Conservation (phyloP, 2,113 vertebrate species). For the Prunella fulvescens region DNA sequence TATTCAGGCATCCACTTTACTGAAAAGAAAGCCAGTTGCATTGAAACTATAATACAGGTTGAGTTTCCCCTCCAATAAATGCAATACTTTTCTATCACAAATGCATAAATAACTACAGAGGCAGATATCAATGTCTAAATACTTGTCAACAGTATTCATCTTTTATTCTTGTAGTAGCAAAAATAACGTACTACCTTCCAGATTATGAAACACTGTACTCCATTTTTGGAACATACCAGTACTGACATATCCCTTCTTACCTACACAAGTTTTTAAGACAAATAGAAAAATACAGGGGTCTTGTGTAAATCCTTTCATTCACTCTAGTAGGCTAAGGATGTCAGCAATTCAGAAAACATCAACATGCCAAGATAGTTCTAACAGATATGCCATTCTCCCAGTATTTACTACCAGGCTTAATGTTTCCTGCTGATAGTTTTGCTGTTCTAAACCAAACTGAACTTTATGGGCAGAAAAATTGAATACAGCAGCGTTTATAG, state of each 20-base stretch:
- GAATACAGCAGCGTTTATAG: slow-evolving; percentile 22
- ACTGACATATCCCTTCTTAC: not conserved
- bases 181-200: not conserved
- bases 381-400: slow-evolving; percentile 2
- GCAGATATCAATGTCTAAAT: not conserved
- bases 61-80: not conserved
- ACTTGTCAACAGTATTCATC: not conserved
- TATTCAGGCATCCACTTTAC: not conserved
- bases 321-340: not conserved
- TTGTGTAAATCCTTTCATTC: not conserved
- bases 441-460: slow-evolving; percentile 30
- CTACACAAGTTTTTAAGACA: not conserved
- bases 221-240: not conserved
- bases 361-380: not conserved
- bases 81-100: not conserved
- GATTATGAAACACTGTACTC: not conserved
- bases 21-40: not conserved
- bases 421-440: slow-evolving; percentile 28
- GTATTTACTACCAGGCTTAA: slow-evolving; percentile 49
- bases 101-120: not conserved
- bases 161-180: not conserved
- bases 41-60: not conserved
- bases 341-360: slow-evolving; percentile 20
- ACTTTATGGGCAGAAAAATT: slow-evolving; percentile 51
- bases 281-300: not conserved